Evolutionary conservation across 2,888 invertebrate genomes (phyloP).

Genomic region (Conomelus anceps): DNA sequence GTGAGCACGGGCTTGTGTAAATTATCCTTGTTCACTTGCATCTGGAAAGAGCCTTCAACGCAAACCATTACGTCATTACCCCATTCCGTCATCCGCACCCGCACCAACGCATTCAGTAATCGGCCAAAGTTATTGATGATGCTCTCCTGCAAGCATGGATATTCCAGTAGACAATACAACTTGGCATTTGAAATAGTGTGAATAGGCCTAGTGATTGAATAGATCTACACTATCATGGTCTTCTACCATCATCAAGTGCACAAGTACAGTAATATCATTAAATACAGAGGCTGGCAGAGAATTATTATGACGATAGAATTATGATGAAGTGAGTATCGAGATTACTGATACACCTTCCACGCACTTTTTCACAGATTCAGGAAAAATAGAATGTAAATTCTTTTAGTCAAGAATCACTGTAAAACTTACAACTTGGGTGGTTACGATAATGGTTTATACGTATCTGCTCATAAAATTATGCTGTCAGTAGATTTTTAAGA

Average conservation of each 20-base stretch:
- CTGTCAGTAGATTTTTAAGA: too few species aligned
- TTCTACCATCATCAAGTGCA: background rate
- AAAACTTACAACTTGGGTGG: too few species aligned
- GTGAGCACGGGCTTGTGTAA: background rate
- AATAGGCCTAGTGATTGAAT: background rate
- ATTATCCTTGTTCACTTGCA: background rate
- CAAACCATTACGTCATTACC: background rate
- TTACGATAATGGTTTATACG: too few species aligned
- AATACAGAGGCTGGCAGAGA: too few species aligned
- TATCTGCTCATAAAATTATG: too few species aligned
- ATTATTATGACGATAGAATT: too few species aligned
- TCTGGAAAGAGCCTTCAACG: background rate
- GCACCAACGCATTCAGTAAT: background rate
- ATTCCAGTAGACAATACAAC: background rate
- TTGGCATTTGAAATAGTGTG: background rate
- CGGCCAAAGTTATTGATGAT: background rate
- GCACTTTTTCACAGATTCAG: too few species aligned
- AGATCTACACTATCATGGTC: background rate
- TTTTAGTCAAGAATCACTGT: too few species aligned
- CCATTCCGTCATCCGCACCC: background rate
- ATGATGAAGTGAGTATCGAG: too few species aligned
- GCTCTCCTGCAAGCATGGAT: background rate
- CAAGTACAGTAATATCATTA: background rate
- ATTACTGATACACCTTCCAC: too few species aligned
- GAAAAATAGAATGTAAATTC: too few species aligned